phyloP scores from a whole-genome alignment of 2,113 vertebrate species.

The Bubalus kerabau region DNA sequence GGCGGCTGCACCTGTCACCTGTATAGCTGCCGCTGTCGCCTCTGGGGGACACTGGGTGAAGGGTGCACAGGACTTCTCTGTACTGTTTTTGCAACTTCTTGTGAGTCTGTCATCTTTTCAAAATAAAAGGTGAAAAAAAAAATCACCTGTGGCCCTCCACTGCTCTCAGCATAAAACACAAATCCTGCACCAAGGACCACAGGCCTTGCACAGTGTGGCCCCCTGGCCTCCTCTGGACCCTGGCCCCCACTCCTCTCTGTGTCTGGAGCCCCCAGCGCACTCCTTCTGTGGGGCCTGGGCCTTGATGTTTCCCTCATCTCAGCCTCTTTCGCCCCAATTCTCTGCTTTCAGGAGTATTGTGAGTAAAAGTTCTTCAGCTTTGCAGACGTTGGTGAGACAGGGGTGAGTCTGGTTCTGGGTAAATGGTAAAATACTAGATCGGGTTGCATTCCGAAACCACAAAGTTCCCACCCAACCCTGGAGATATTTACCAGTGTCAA shows the following conservation, averaged over 20 bases:
- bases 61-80: not conserved
- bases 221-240: not conserved
- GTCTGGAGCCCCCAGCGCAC: no score
- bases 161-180: not conserved
- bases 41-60: not conserved
- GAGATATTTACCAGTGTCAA: not conserved
- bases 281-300: not conserved
- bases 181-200: not conserved
- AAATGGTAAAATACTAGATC: not conserved
- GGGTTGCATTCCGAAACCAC: not conserved
- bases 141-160: not conserved
- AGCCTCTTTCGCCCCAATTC: not conserved
- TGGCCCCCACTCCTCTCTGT: not conserved
- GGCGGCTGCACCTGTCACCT: not conserved
- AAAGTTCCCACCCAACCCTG: not conserved
- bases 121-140: not conserved
- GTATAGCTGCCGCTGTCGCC: not conserved
- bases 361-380: not conserved
- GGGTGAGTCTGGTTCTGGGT: not conserved
- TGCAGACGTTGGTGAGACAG: not conserved
- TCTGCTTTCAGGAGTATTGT: not conserved
- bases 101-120: not conserved
- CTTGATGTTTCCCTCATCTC: not conserved
- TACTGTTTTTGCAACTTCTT: not conserved
- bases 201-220: accelerated